phyloP scores from a whole-genome alignment of 2,888 invertebrate genomes.

The Halocaridina rubra region DNA sequence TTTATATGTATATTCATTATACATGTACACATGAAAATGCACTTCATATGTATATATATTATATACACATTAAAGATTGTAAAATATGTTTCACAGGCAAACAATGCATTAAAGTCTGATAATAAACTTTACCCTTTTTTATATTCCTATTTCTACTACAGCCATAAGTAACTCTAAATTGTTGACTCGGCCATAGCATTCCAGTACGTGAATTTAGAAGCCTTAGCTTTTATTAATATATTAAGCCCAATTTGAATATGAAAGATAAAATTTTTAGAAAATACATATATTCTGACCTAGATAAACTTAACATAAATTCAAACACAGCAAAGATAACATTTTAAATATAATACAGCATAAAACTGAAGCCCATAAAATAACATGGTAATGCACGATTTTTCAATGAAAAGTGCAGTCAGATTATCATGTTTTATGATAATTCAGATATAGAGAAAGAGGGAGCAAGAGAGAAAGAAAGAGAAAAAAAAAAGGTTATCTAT shows the following conservation, averaged over 20 bases:
- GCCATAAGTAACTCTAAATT: slow-evolving; percentile 14
- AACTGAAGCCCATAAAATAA: slow-evolving; percentile 24
- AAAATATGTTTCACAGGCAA: too few relatives aligned
- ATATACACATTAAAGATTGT: too few relatives aligned
- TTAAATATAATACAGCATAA: slow-evolving; percentile 16
- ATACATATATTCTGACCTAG: slow-evolving; percentile 47
- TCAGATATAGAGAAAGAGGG: not conserved
- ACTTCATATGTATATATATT: too few relatives aligned
- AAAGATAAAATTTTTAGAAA: slow-evolving; percentile 11
- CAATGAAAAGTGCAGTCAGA: slow-evolving; percentile 24
- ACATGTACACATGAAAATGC: too few relatives aligned
- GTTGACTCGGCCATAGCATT: slow-evolving; percentile 10
- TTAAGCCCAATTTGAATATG: slow-evolving; percentile 21
- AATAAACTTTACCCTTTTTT: too few relatives aligned
- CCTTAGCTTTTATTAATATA: not conserved
- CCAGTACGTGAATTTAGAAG: slow-evolving; percentile 13
- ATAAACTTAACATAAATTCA: slow-evolving; percentile 52
- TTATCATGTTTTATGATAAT: slow-evolving; percentile 32
- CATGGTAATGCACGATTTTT: slow-evolving; percentile 18
- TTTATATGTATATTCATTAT: too few relatives aligned
- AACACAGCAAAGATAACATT: slow-evolving; percentile 33
- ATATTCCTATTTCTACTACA: slow-evolving; percentile 33
- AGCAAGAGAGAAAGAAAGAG: not conserved
- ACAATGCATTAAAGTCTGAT: too few relatives aligned
- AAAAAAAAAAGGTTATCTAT: slow-evolving; percentile 33